A percentile compares a stretch with the other conserved stretches of the same genome.
Evolutionary conservation across 2,113 vertebrate genomes (phyloP).

Genomic region (Dermatemys mawii): DNA sequence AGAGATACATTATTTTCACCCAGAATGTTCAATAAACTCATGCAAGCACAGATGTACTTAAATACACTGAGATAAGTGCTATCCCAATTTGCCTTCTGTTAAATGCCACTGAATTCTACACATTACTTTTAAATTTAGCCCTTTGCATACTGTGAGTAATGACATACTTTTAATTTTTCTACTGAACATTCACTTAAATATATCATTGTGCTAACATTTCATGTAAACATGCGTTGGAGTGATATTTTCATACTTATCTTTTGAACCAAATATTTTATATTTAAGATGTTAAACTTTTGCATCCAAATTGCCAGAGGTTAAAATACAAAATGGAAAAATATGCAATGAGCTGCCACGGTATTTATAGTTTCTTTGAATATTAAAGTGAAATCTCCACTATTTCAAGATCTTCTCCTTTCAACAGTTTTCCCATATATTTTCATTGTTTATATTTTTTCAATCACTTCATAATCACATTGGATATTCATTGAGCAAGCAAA

Average conservation of each 20-base stretch:
- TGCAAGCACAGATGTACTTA: conserved; percentile 59
- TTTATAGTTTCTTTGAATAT: background rate
- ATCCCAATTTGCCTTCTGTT: conserved; percentile 59
- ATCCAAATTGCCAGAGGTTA: background rate
- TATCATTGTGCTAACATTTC: conserved; percentile 44
- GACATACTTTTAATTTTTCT: conserved; percentile 61
- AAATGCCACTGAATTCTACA: conserved; percentile 45
- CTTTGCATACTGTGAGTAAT: conserved; percentile 66
- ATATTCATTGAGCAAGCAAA: background rate
- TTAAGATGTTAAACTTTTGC: background rate
- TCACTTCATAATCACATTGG: background rate
- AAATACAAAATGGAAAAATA: background rate
- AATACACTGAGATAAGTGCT: conserved; percentile 65
- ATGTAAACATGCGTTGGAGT: conserved; percentile 19
- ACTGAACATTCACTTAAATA: conserved; percentile 66
- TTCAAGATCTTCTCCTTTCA: background rate
- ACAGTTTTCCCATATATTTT: conserved; percentile 16
- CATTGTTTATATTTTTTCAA: conserved; percentile 4
- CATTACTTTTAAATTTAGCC: conserved; percentile 54
- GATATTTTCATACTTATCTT: background rate
- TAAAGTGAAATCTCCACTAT: background rate
- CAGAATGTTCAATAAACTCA: conserved; percentile 56
- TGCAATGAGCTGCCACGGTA: background rate
- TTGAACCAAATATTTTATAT: background rate
- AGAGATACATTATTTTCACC: conserved; percentile 59